phyloP scores from a whole-genome alignment of 2,888 invertebrate species.

The Heliconius sara region DNA sequence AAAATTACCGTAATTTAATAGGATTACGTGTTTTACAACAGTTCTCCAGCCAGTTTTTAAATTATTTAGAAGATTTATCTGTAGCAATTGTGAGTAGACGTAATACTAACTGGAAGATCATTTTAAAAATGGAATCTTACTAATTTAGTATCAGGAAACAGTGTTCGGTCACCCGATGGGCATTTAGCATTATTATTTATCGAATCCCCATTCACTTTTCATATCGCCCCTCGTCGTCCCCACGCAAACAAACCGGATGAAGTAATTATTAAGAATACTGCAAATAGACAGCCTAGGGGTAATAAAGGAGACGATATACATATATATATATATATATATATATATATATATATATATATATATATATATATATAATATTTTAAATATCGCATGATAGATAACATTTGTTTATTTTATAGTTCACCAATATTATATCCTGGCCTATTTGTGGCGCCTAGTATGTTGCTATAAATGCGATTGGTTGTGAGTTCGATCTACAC shows the following conservation, averaged over 20 bases:
- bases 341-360: too few species aligned
- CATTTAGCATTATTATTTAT: slow-evolving; percentile 83
- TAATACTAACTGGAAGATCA: background rate
- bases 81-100: background rate
- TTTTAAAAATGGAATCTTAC: slow-evolving; percentile 5
- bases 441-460: too few species aligned
- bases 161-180: slow-evolving; percentile 71
- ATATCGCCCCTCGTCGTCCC: slow-evolving; percentile 64
- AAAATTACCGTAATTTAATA: background rate
- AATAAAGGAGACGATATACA: slow-evolving; percentile 65
- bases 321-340: too few species aligned
- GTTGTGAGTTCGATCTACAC: too few species aligned
- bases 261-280: slow-evolving; percentile 83
- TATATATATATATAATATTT: too few species aligned
- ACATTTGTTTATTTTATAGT: background rate
- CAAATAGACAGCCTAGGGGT: slow-evolving; percentile 72
- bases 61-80: too few species aligned
- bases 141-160: slow-evolving; percentile 38
- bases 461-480: too few species aligned
- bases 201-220: slow-evolving; percentile 77
- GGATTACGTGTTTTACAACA: background rate
- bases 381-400: too few species aligned
- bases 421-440: too few species aligned
- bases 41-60: too few species aligned
- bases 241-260: slow-evolving; percentile 80